Base-by-base conservation (phyloP, 2,113 vertebrate species). In the Phrynosoma blainvillii region DNA sequence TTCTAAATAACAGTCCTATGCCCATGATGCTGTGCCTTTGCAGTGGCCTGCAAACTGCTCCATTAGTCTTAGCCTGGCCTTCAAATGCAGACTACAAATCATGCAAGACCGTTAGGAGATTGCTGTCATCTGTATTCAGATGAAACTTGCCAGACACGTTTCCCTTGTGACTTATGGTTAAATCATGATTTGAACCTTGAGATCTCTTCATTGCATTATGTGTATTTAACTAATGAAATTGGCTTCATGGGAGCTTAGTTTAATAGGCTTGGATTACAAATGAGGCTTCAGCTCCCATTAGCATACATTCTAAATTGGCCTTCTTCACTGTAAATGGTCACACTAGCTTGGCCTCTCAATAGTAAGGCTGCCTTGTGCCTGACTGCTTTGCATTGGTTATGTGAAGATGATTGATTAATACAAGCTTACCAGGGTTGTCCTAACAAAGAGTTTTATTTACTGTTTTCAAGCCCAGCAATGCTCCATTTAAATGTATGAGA, bases 211-310 rank as follows among this genome's bases (percentile, higher is more conserved):
- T 85, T 90, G 84, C 11, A 52, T 84, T 14, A 9, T 91, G 71
- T 59, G 84, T 93, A 70, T 88, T 92, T 91, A 94, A 93, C 89
- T 91, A 95, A 92, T 87, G 75, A 85, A 95, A 91, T 71, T 89
- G 42, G 54, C 42, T 93, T 93, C 89, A 94, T 91, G 68, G 87
- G n/a, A 91, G 47, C 88, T 90, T 73, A 0, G 0, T 93, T 91
- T 93, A 92, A 91, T 88, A 93, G 89, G 90, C 71, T 47, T 89
- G 84, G 84, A 88, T 93, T 94, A 94, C 88, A 93, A 91, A 91
- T 89, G 66, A 90, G 68, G 20, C 52, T 93, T 89, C 79, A 84
- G 91, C 84, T 91, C 65, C 78, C 89, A 54, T 90, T 87, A 86
- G 84, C 56, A 85, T 86, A 83, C 84, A 82, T 89, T 83, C 52